These are phyloP conservation scores for Acrocephalus arundinaceus DNA, from an alignment of 2,113 vertebrate species.

Conservation along the genomic window DNA sequence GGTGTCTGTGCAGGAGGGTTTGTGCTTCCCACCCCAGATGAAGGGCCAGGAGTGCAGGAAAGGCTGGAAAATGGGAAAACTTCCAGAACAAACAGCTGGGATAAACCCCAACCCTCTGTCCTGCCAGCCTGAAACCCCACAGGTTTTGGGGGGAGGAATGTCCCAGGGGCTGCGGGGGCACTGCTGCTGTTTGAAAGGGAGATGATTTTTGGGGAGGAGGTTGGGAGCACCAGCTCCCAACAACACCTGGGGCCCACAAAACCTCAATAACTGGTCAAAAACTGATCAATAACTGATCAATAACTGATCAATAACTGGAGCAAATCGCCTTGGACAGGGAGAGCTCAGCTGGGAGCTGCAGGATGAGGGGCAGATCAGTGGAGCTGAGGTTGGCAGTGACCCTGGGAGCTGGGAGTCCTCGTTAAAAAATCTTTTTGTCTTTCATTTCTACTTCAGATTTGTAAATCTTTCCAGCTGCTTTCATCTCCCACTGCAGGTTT, in stretches of 20 bases:
- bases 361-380: neutral
- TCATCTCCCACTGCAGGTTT: neutral
- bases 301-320: neutral
- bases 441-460: neutral
- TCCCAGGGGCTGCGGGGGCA: neutral
- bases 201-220: neutral
- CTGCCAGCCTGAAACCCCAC: neutral
- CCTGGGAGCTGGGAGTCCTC: neutral
- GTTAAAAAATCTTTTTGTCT: neutral
- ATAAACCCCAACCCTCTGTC: fast-evolving
- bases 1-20: fast-evolving
- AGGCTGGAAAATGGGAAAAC: neutral
- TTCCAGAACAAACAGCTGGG: neutral
- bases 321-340: neutral
- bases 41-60: neutral
- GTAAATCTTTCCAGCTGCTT: neutral
- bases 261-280: neutral
- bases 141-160: neutral
- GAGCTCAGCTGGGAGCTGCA: neutral
- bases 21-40: neutral
- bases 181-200: fast-evolving
- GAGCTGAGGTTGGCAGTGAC: neutral
- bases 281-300: neutral
- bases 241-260: neutral
- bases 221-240: neutral